Percentiles rank a stretch among this genome's conserved stretches.
Evolutionary conservation across 2,797 vertebrate species (phyloP).

Genomic region (Hydrocynus forskahlii): DNA sequence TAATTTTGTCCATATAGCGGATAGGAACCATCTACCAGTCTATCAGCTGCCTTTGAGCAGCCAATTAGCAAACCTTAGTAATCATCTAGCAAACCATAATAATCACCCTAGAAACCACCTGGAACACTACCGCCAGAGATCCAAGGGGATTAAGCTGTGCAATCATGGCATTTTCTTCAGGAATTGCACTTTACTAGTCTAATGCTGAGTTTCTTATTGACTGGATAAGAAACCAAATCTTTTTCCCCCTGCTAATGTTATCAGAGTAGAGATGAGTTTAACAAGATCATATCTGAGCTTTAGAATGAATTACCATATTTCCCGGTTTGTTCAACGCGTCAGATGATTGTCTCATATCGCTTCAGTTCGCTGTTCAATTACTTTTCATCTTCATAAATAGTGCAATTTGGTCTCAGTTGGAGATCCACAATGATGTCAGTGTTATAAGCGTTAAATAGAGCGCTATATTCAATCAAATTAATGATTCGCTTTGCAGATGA

Average conservation of each 20-base stretch:
- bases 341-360: constrained; percentile 9
- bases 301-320: constrained; percentile 19
- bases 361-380: constrained; percentile 26
- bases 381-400: constrained; percentile 24
- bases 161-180: no score
- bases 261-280: constrained; percentile 9
- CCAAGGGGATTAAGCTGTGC: no score
- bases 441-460: constrained; percentile 25
- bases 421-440: neutral
- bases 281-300: neutral
- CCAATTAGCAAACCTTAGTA: no score
- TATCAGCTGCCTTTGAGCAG: no score
- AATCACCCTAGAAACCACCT: no score
- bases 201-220: neutral
- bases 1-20: no score
- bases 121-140: no score
- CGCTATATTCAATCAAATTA: constrained; percentile 44
- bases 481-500: constrained; percentile 30
- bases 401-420: constrained; percentile 14
- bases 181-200: no score
- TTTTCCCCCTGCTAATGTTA: neutral
- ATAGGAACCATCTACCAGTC: no score
- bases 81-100: no score
- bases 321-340: constrained; percentile 4
- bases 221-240: neutral